phyloP scores from a whole-genome alignment of 2,113 vertebrate species.

The Herpailurus yagouaroundi region DNA sequence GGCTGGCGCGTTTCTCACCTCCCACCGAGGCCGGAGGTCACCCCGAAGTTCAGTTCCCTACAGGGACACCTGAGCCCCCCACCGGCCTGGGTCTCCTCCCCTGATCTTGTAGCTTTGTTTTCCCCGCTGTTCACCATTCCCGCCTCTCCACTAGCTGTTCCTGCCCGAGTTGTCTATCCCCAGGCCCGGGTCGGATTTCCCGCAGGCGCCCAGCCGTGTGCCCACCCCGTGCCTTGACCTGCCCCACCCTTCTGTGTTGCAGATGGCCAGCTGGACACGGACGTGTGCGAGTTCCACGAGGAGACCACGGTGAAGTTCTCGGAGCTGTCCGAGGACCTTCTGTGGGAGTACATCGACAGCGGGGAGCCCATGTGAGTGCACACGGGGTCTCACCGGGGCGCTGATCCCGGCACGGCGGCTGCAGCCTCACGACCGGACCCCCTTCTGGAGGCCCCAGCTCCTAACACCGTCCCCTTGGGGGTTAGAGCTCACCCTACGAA shows the following conservation, averaged over 20 bases:
- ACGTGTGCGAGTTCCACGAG: conserved; percentile 92
- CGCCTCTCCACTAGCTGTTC: too few species aligned
- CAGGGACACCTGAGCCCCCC: too few species aligned
- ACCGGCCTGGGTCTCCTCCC: too few species aligned
- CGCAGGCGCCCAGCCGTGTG: too few species aligned
- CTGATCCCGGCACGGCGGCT: fast-evolving
- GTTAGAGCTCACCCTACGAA: not conserved
- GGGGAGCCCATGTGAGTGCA: conserved; percentile 96
- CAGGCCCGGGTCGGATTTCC: too few species aligned
- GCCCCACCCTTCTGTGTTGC: not conserved
- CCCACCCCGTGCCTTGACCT: too few species aligned
- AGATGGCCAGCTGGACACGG: conserved; percentile 85
- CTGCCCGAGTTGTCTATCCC: too few species aligned
- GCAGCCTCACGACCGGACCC: not conserved
- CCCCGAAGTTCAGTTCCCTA: too few species aligned
- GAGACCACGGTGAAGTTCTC: conserved; percentile 97
- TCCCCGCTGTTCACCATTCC: fast-evolving
- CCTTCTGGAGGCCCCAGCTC: not conserved
- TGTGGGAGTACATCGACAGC: conserved; percentile 97
- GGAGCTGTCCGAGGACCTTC: conserved; percentile 93
- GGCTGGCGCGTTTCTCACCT: too few species aligned
- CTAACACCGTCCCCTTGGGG: fast-evolving
- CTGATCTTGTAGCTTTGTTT: too few species aligned
- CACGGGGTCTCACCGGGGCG: not conserved
- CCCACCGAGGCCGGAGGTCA: too few species aligned